Evolutionary conservation across 2,888 invertebrate species (phyloP), one percentile per base, ranked within the genome.

Genomic region (Phaedon cochleariae): DNA sequence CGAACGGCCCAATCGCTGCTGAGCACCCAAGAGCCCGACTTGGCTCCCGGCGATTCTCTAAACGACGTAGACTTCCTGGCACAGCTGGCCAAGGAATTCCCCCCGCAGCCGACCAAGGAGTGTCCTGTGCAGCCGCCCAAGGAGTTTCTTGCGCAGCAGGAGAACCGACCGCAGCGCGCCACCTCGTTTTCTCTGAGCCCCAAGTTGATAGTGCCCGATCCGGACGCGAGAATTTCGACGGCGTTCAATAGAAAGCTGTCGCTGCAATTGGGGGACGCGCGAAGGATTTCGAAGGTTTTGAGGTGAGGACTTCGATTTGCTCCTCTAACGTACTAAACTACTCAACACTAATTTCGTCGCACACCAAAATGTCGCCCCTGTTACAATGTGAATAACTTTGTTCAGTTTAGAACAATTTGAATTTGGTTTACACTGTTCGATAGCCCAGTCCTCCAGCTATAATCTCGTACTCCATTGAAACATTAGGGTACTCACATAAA

Each of bases 1-100:
- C 85, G 90, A 68, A 90, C 89, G 21, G 88, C 89, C 57, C 88
- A 90, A 73, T 90, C 90, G 31, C 81, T 90, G 62, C 78, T 90
- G 67, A 85, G 86, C 72, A 90, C 88, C 65, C 86, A 87, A 70
- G 90, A 90, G 75, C 89, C 90, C 1, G 88, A 88, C 71, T 79
- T 89, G 41, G 84, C 85, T 15, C 51, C 61, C 5, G 64, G 71
- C 60, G 71, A 75, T 22, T 72, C 70, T 1, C 73, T 75, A 45
- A 76, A 78, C 61, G 82, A 84, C 68, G 64, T 80, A n/a, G 78
- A 80, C 52, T 84, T 84, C 65, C 71, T 84, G 10, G 74, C 79
- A 1, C 82, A 83, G 69, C 69, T 83, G 15, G 83, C 83, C 4
- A 80, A 77, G 64, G 84, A 84, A 67, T 84, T 83, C 69, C 82